Base-by-base conservation (phyloP, 1,140 invertebrate species). In the Panagrolaimus sp. region DNA sequence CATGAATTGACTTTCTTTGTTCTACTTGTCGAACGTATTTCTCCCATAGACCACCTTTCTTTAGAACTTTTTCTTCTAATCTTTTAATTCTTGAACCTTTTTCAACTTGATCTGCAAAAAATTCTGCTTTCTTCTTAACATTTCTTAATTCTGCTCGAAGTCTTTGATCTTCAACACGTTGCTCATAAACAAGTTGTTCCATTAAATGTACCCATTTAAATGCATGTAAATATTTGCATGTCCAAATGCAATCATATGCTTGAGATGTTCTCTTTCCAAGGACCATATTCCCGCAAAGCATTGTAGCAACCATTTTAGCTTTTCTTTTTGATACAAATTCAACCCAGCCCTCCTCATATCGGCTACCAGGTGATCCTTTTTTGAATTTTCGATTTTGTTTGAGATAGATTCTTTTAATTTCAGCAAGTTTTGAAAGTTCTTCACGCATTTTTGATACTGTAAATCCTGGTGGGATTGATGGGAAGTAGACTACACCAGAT, bases 151-250 rank as follows among this genome's bases (percentile, higher is more conserved):
- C 94, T 16, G 90, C 88, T 71, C 90, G 84, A 48, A 96, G 83
- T 83, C 90, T 88, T 82, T 96, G 92, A 81, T 91, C 89, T 73
- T 89, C 89, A 8, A 92, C 90, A 42, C 91, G 91, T 82, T 89
- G 89, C 84, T 97, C 93, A 85, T 96, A 95, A 14, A 90, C 82
- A 67, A 96, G 85, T 77, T 92, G 87, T 85, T 96, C 94, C 80
- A 90, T 91, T 20, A 98, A 85, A 85, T 98, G 92, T 61, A 89
- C 87, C 94, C 94, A 98, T 84, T 95, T 95, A 82, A 97, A 97
- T 72, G 5, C 62, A 23, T 38, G 62, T 45, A 48, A 20, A 64
- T 66, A 57, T 66, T 51, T 66, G 13, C 61, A 73, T 80, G 90
- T 93, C 94, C 94, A 98, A 46, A 96, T 86, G 83, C 88, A 88